Conservation (phyloP, 2,113 vertebrate genomes). For the Tyrannus savana region DNA sequence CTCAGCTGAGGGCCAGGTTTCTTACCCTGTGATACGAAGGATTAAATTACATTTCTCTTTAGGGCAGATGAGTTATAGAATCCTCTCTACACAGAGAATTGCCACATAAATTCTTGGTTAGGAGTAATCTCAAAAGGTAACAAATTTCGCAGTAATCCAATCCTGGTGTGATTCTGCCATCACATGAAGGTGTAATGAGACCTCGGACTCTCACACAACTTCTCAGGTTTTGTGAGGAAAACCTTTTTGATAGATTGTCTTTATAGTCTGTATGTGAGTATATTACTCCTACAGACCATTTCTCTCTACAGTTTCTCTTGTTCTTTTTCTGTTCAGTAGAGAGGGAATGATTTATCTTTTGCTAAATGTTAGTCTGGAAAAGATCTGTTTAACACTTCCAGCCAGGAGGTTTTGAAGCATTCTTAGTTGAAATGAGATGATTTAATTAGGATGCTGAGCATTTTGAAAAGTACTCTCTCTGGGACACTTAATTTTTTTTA, state of each 20-base stretch:
- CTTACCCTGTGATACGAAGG: background rate
- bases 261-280: constrained; percentile 1
- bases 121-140: constrained; percentile 33
- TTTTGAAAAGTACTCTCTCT: constrained; percentile 42
- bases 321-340: background rate
- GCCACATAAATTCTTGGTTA: constrained; percentile 36
- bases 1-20: background rate
- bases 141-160: constrained; percentile 21
- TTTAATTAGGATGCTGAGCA: constrained; percentile 48
- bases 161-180: constrained; percentile 33
- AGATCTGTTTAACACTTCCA: constrained; percentile 48
- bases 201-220: background rate
- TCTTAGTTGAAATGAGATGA: constrained; percentile 31
- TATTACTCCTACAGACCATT: background rate
- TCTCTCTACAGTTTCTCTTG: constrained; percentile 19
- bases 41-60: background rate
- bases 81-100: background rate
- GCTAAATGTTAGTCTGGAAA: constrained; percentile 45
- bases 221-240: constrained; percentile 28
- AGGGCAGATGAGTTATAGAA: constrained; percentile 20
- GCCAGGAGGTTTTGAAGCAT: constrained; percentile 33
- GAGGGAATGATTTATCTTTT: constrained; percentile 29
- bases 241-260: constrained; percentile 21
- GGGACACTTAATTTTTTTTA: background rate
- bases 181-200: background rate